Percentiles rank a stretch among this genome's conserved stretches.
These are phyloP conservation scores for Caerostris extrusa DNA, from an alignment of 1,140 invertebrate species.

Conservation along the genomic window DNA sequence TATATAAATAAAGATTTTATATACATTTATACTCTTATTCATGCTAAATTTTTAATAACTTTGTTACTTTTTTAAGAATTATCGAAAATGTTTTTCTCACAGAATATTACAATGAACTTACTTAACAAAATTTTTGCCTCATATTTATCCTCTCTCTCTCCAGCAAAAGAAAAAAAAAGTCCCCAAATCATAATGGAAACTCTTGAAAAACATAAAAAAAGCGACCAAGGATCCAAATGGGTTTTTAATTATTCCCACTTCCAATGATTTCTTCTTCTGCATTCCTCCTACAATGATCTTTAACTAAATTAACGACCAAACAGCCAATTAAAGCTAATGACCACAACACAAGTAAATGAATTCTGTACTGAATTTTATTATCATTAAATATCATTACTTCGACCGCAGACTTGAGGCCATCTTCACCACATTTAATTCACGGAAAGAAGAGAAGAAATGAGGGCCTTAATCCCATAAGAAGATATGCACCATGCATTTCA, in stretches of 20 bases:
- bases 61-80: too few relatives aligned
- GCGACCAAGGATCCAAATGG: not conserved
- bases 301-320: slow-evolving; percentile 53
- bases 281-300: not conserved
- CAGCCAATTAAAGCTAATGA: slow-evolving; percentile 61
- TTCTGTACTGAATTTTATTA: slow-evolving; percentile 40
- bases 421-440: not conserved
- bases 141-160: too few relatives aligned
- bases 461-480: slow-evolving; percentile 23
- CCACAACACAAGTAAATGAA: slow-evolving; percentile 54
- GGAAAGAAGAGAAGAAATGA: not conserved
- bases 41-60: too few relatives aligned
- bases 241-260: slow-evolving; percentile 39
- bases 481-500: not conserved
- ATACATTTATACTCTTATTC: too few relatives aligned
- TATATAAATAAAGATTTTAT: too few relatives aligned
- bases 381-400: slow-evolving; percentile 48
- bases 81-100: too few relatives aligned
- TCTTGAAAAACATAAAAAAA: not conserved
- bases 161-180: not conserved
- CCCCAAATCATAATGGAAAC: too few relatives aligned
- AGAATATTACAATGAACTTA: too few relatives aligned
- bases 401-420: not conserved
- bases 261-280: not conserved
- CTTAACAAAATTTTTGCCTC: too few relatives aligned